phyloP scores from a whole-genome alignment of 2,113 vertebrate genomes.

The Embiotoca jacksoni region DNA sequence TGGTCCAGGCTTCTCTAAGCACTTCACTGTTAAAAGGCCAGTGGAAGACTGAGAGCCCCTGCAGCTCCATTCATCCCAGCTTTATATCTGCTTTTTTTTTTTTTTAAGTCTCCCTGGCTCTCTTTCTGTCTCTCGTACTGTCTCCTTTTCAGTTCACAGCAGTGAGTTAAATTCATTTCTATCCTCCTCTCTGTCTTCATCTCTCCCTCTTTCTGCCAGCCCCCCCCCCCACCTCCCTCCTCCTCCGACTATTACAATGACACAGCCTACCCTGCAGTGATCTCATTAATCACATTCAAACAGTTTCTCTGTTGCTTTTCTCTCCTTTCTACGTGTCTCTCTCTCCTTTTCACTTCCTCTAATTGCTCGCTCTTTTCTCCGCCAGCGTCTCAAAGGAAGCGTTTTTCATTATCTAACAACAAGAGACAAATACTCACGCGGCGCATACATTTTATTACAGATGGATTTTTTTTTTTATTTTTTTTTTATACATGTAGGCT shows the following conservation, averaged over 20 bases:
- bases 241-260: conserved; percentile 74
- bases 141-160: conserved; percentile 42
- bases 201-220: conserved; percentile 38
- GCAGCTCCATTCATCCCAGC: conserved; percentile 73
- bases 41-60: conserved; percentile 66
- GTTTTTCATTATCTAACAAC: conserved; percentile 76
- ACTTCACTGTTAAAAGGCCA: conserved; percentile 69
- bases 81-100: conserved; percentile 56
- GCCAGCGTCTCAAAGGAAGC: conserved; percentile 73
- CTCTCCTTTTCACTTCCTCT: conserved; percentile 64
- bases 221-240: conserved; percentile 45
- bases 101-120: conserved; percentile 29
- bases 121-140: conserved; percentile 19
- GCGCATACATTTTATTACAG: conserved; percentile 58
- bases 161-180: conserved; percentile 45
- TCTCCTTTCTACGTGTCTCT: conserved; percentile 50
- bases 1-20: conserved; percentile 60
- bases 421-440: conserved; percentile 67
- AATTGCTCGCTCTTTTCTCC: conserved; percentile 78
- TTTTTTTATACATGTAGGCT: conserved; percentile 38
- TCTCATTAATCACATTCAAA: conserved; percentile 85
- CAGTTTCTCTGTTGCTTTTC: conserved; percentile 60
- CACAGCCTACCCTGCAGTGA: conserved; percentile 80
- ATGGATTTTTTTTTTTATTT: conserved; percentile 29
- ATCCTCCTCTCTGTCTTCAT: conserved; percentile 34